Percentiles rank a stretch among this genome's conserved stretches.
Conservation (phyloP, 2,113 vertebrate species). For the Steatornis caripensis region DNA sequence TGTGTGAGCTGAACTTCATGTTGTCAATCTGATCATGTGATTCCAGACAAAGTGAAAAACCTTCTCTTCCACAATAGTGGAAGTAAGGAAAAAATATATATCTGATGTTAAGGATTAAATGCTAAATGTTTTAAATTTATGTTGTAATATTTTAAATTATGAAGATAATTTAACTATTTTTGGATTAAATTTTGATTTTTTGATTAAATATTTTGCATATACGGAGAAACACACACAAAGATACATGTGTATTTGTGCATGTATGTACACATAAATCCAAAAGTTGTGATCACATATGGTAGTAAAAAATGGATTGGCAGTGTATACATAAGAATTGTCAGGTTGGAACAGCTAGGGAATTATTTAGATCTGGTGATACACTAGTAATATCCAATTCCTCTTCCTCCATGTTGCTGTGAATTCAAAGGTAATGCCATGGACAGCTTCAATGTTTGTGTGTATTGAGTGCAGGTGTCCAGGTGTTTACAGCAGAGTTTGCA, state of each 20-base stretch:
- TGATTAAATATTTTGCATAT: neutral
- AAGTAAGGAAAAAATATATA: accelerated
- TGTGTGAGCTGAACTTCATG: neutral
- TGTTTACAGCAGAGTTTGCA: neutral
- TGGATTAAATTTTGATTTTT: neutral
- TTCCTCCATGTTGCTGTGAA: neutral
- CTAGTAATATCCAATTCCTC: accelerated
- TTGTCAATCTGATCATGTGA: neutral
- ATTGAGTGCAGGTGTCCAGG: neutral
- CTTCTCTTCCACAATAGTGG: neutral
- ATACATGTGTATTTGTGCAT: neutral
- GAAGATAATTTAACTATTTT: neutral
- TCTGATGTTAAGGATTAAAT: neutral
- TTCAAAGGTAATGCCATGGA: accelerated
- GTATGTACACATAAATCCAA: neutral
- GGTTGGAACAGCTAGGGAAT: neutral
- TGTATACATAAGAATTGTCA: neutral
- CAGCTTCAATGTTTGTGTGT: neutral
- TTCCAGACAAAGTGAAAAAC: neutral
- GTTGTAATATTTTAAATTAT: neutral
- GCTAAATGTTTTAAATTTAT: neutral
- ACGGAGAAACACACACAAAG: neutral
- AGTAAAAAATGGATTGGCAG: neutral
- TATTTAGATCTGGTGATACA: neutral
- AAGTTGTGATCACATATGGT: neutral